Conservation (phyloP, 1,140 invertebrate species). For the Reticulitermes speratus region DNA sequence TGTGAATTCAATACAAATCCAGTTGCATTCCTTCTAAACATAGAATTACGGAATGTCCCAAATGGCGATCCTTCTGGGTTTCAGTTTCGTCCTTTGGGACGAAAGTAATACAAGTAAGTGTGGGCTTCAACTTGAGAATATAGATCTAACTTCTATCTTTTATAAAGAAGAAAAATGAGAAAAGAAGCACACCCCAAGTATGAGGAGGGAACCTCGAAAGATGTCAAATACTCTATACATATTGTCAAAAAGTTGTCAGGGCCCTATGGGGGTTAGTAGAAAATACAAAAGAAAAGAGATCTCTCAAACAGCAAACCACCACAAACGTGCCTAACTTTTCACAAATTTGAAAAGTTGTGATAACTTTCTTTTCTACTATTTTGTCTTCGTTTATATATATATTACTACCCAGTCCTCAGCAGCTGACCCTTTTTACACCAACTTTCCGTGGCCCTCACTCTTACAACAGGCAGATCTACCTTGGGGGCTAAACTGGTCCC, state of each 20-base stretch:
- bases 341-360: slow-evolving; percentile 19
- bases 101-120: too few species aligned
- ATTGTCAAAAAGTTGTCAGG: slow-evolving; percentile 16
- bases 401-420: background rate
- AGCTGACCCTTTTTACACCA: background rate
- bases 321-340: background rate
- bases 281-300: background rate
- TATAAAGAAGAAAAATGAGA: too few species aligned
- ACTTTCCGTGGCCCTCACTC: background rate
- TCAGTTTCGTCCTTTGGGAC: too few species aligned
- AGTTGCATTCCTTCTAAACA: too few species aligned
- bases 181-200: too few species aligned
- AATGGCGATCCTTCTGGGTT: too few species aligned
- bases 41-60: too few species aligned
- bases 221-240: background rate
- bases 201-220: background rate
- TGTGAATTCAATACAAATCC: too few species aligned
- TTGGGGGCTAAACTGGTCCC: background rate
- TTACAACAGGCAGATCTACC: background rate
- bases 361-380: slow-evolving; percentile 6
- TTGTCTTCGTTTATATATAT: background rate
- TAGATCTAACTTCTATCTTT: too few species aligned
- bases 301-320: background rate
- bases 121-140: too few species aligned
- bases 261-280: background rate